phyloP scores from a whole-genome alignment of 2,797 vertebrate species.

The Chelmon rostratus region DNA sequence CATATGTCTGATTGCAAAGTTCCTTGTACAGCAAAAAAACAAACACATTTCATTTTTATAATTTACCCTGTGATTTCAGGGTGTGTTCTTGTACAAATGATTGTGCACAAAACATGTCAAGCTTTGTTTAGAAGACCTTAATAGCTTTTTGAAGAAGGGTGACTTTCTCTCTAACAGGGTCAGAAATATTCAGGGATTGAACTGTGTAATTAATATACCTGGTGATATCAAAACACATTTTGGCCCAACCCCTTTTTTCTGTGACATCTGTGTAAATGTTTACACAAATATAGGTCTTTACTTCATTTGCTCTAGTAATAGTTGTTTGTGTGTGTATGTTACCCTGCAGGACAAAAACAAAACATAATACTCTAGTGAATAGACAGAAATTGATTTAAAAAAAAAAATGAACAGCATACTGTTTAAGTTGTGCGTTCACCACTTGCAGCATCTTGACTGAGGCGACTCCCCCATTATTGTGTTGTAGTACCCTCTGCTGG shows the following conservation, averaged over 20 bases:
- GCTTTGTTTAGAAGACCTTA: not conserved
- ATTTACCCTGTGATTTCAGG: not conserved
- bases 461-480: not conserved
- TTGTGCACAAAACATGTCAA: not conserved
- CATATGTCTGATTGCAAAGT: not conserved
- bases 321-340: no score
- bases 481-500: constrained; percentile 56
- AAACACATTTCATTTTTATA: not conserved
- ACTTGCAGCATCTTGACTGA: not conserved
- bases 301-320: not conserved
- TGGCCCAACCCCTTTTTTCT: not conserved
- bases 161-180: not conserved
- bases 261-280: constrained; percentile 5
- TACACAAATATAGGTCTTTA: not conserved
- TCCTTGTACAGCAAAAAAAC: not conserved
- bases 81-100: not conserved
- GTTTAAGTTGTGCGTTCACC: not conserved
- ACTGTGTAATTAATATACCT: not conserved
- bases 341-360: not conserved
- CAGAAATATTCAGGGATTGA: not conserved
- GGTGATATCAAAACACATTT: not conserved
- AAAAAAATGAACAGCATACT: not conserved
- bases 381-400: not conserved
- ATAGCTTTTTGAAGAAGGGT: not conserved
- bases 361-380: not conserved